Conservation (phyloP, 2,797 vertebrate species). For the Sebastes paucispinis region DNA sequence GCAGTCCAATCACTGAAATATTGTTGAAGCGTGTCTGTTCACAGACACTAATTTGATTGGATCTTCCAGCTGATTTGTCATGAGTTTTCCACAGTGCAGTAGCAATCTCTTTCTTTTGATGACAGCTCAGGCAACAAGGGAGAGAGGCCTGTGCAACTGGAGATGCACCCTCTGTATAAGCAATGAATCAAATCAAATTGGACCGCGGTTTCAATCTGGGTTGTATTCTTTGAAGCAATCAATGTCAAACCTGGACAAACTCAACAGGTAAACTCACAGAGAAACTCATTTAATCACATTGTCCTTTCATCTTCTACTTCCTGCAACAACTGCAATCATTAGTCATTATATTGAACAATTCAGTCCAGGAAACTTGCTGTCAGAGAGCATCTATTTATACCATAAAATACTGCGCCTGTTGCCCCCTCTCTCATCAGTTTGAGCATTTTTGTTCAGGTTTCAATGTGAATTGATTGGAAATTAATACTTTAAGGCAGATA, state of each 20-base stretch:
- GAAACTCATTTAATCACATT: slow-evolving; percentile 43
- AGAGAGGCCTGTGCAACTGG: not conserved
- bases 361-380: not conserved
- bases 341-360: not conserved
- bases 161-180: not conserved
- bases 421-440: not conserved
- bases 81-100: slow-evolving; percentile 24
- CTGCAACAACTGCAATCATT: slow-evolving; percentile 38
- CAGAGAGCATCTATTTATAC: not conserved
- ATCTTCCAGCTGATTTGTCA: slow-evolving; percentile 29
- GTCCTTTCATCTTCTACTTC: slow-evolving; percentile 52
- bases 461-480: not conserved
- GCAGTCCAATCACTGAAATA: slow-evolving; percentile 18
- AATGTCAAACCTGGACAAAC: slow-evolving; percentile 26
- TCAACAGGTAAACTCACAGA: slow-evolving; percentile 33
- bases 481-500: not conserved
- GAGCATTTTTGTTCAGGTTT: not conserved
- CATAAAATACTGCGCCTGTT: not conserved
- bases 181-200: slow-evolving; percentile 52
- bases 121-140: not conserved
- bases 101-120: slow-evolving; percentile 38
- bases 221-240: slow-evolving; percentile 55
- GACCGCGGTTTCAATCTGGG: slow-evolving; percentile 25
- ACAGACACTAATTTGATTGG: slow-evolving; percentile 34
- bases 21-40: slow-evolving; percentile 4